These are phyloP conservation scores for Cyclopterus lumpus DNA, from an alignment of 2,797 vertebrate species.

Conservation along the genomic window DNA sequence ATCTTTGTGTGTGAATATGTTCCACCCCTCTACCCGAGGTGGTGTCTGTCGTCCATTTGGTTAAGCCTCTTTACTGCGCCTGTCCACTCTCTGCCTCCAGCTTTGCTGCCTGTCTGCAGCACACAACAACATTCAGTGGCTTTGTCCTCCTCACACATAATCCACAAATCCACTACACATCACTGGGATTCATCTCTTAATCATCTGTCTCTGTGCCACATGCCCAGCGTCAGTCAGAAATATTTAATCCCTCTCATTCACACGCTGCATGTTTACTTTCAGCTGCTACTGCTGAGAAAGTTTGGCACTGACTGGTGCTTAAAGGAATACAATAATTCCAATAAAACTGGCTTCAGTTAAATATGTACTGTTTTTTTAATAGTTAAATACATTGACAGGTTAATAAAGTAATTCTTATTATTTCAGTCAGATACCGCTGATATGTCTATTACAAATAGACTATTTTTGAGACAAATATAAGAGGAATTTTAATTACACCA, in stretches of 20 bases:
- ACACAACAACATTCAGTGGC: conserved; percentile 53
- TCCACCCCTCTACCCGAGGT: conserved; percentile 23
- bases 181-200: conserved; percentile 55
- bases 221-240: conserved; percentile 8
- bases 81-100: conserved; percentile 34
- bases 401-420: background rate
- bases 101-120: conserved; percentile 41
- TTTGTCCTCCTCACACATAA: conserved; percentile 73
- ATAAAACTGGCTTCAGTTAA: background rate
- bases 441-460: background rate
- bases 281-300: conserved; percentile 7
- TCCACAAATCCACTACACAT: conserved; percentile 69
- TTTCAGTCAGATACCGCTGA: background rate
- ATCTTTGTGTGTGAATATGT: conserved; percentile 10
- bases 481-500: background rate
- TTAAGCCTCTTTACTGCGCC: conserved; percentile 71
- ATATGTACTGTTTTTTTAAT: background rate
- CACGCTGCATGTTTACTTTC: conserved; percentile 2
- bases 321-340: background rate
- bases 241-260: conserved; percentile 13
- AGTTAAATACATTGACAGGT: background rate
- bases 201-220: conserved; percentile 43
- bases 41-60: conserved; percentile 63
- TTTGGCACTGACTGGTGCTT: background rate
- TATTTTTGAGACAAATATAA: background rate